A percentile compares a stretch with the other conserved stretches of the same genome.
Evolutionary conservation across 2,113 vertebrate species (phyloP).

Genomic region (Athene noctua): DNA sequence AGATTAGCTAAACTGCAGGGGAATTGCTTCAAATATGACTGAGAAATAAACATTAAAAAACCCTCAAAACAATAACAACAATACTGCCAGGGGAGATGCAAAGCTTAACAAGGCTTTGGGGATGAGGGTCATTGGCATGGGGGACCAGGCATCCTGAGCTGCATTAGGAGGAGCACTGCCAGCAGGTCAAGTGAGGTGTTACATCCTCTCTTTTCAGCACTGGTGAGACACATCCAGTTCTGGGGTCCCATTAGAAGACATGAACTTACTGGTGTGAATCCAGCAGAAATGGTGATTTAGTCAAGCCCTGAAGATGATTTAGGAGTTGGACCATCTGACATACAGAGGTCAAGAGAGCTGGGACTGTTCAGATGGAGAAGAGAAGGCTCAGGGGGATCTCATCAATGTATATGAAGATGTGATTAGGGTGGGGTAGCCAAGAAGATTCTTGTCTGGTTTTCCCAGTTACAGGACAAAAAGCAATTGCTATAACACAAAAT

Average conservation of each 20-base stretch:
- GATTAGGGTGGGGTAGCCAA: background rate
- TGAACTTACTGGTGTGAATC: background rate
- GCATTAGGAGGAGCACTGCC: background rate
- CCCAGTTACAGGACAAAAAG: background rate
- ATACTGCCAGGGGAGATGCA: background rate
- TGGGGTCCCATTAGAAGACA: background rate
- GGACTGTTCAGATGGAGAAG: background rate
- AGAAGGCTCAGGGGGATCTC: background rate
- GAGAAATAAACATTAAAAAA: background rate
- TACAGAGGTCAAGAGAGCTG: background rate
- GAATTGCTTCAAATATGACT: background rate
- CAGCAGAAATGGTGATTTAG: background rate
- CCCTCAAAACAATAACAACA: background rate
- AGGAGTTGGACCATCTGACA: background rate
- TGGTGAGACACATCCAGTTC: background rate
- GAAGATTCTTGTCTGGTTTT: background rate
- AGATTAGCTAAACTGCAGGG: background rate
- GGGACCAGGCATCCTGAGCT: background rate
- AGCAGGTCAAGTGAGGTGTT: background rate
- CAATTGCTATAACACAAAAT: background rate
- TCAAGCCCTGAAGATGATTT: background rate
- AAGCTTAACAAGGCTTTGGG: background rate
- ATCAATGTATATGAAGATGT: background rate
- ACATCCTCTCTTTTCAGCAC: background rate
- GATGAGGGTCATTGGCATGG: background rate